These are phyloP conservation scores for Apis mellifera DNA, from an alignment of 1,140 invertebrate genomes.

Conservation along the genomic window Amel_HAv3.1 CM009938.2:2402501-2403000, in stretches of 20 bases:
- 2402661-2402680: slow-evolving; percentile 39
- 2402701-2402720: background rate
- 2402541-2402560: too few relatives aligned
- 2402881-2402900: slow-evolving; percentile 54
- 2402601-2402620: background rate
- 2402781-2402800: slow-evolving; percentile 64
- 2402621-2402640: background rate
- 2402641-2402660: background rate
- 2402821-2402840: slow-evolving; percentile 53
- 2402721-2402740: background rate
- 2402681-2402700: slow-evolving; percentile 11
- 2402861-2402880: slow-evolving; percentile 45
- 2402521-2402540: too few relatives aligned
- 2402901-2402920: slow-evolving; percentile 15
- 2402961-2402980: background rate
- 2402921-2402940: slow-evolving; percentile 30
- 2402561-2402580: too few relatives aligned
- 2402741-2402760: slow-evolving; percentile 62
- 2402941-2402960: background rate
- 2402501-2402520: too few relatives aligned
- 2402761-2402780: slow-evolving; percentile 58
- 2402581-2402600: background rate
- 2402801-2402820: slow-evolving; percentile 54
- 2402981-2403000: background rate
- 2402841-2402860: slow-evolving; percentile 53